Conservation (phyloP, 2,888 invertebrate species). For the Eristalis intricaria region DNA sequence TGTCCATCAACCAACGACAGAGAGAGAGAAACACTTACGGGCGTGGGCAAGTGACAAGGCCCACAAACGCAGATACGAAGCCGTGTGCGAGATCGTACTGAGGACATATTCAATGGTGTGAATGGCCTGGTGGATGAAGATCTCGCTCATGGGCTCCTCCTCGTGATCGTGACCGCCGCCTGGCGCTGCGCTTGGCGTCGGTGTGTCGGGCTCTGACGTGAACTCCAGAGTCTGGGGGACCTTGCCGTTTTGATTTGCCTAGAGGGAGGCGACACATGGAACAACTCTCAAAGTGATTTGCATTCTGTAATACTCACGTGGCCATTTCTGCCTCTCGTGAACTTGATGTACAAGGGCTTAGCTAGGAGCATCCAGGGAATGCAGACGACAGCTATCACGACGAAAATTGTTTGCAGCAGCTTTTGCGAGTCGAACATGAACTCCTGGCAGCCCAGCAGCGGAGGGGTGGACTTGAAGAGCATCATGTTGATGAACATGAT, state of each 20-base stretch:
- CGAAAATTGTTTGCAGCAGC: slow-evolving; percentile 88
- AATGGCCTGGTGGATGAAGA: slow-evolving; percentile 96
- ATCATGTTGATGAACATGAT: slow-evolving; percentile 92
- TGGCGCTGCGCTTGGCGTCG: slow-evolving; percentile 81
- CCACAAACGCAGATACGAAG: slow-evolving; percentile 98
- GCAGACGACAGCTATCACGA: slow-evolving; percentile 91
- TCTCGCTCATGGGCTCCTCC: slow-evolving; percentile 90
- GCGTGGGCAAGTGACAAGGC: slow-evolving; percentile 97
- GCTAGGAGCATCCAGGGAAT: slow-evolving; percentile 97
- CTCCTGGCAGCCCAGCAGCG: slow-evolving; percentile 82
- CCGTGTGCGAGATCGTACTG: slow-evolving; percentile 97
- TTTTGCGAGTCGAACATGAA: slow-evolving; percentile 88
- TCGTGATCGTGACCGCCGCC: slow-evolving; percentile 78
- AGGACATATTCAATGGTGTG: slow-evolving; percentile 98
- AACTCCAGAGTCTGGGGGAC: slow-evolving; percentile 86
- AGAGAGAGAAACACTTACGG: slow-evolving; percentile 84
- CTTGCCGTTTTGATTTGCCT: slow-evolving; percentile 83
- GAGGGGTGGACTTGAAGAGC: slow-evolving; percentile 84
- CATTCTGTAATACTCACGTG: slow-evolving; percentile 71
- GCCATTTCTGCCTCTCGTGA: slow-evolving; percentile 73
- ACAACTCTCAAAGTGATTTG: background rate
- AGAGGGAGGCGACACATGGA: slow-evolving; percentile 26
- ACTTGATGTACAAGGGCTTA: slow-evolving; percentile 90
- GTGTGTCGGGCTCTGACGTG: slow-evolving; percentile 81
- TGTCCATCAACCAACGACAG: background rate